Conservation (phyloP, 1,140 invertebrate genomes). For the Stenopsyche tienmushanensis region DNA sequence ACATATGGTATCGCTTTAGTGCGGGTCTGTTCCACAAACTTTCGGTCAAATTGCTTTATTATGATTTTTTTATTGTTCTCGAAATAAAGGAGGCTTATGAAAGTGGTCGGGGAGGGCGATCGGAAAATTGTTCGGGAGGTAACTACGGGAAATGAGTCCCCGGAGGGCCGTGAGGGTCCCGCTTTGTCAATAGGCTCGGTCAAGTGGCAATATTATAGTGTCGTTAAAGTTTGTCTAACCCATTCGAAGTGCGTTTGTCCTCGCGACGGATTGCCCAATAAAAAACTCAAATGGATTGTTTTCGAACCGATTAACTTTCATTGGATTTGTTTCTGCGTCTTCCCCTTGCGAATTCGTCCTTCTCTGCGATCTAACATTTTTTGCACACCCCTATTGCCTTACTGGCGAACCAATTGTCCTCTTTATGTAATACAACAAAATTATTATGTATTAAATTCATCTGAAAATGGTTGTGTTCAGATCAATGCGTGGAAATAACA, state of each 20-base stretch:
- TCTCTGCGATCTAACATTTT: no score
- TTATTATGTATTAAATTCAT: no score
- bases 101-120: conserved; percentile 11
- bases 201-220: conserved; percentile 40
- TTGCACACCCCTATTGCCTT: no score
- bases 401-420: no score
- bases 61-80: conserved; percentile 39
- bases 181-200: conserved; percentile 33
- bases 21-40: no score
- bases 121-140: conserved; percentile 25
- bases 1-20: no score
- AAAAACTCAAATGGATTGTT: conserved; percentile 24
- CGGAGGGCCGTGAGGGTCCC: conserved; percentile 22
- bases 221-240: conserved; percentile 36
- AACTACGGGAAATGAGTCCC: conserved; percentile 22
- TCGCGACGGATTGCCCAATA: conserved; percentile 25
- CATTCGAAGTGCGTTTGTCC: conserved; percentile 11
- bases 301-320: conserved; percentile 11
- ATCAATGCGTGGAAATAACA: no score
- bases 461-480: no score
- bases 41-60: conserved; percentile 40
- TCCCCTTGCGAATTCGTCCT: no score
- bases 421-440: no score
- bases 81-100: conserved; percentile 30
- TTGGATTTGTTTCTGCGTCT: conserved; percentile 10